A percentile compares a stretch with the other conserved stretches of the same genome.
Conservation (phyloP, 2,113 vertebrate genomes). For the Zosterops pallidus region DNA sequence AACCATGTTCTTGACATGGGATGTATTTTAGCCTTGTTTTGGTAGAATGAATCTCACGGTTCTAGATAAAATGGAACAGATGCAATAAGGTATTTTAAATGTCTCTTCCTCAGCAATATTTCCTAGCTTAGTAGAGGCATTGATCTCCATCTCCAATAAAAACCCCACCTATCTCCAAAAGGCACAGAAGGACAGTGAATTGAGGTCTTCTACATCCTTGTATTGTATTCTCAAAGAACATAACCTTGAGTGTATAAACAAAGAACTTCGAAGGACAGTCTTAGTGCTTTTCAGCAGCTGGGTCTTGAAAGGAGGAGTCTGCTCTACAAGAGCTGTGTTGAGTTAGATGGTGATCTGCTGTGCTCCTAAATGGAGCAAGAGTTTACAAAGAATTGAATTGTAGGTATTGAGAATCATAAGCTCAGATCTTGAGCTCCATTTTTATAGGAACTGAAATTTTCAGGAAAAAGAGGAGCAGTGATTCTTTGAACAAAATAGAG, state of each 20-base stretch:
- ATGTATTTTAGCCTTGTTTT: not conserved
- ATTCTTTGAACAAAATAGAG: not conserved
- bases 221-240: not conserved
- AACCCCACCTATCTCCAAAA: not conserved
- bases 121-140: accelerated
- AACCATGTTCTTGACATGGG: not conserved
- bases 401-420: not conserved
- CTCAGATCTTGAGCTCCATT: not conserved
- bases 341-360: not conserved
- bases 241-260: not conserved
- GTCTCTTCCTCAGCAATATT: not conserved
- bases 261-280: not conserved
- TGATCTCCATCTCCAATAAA: not conserved
- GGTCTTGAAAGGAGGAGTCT: not conserved
- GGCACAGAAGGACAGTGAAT: not conserved
- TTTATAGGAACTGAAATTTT: not conserved
- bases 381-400: not conserved
- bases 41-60: not conserved
- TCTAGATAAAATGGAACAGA: not conserved
- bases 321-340: not conserved
- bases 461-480: not conserved
- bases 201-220: not conserved
- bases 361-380: not conserved
- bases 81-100: not conserved
- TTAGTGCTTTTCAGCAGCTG: not conserved